Conservation (phyloP, 1,140 invertebrate genomes). For the Heliconius melpomene region DNA sequence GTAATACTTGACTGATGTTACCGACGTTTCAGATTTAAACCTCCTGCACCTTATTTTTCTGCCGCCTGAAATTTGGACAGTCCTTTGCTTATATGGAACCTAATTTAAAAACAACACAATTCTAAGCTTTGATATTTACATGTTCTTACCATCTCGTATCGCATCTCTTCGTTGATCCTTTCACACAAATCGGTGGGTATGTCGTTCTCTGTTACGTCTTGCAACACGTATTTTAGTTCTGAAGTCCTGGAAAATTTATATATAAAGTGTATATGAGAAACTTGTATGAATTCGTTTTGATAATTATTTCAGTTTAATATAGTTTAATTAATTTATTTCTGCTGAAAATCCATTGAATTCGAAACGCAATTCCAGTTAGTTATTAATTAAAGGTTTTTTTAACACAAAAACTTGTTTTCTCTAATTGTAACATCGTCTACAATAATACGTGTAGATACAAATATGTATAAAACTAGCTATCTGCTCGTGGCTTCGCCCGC, state of each 20-base stretch:
- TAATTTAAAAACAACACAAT: conserved; percentile 43
- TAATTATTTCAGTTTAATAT: too few relatives aligned
- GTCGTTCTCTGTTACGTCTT: conserved; percentile 93
- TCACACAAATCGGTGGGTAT: conserved; percentile 95
- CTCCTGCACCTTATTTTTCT: conserved; percentile 76
- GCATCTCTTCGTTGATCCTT: conserved; percentile 95
- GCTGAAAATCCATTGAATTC: too few relatives aligned
- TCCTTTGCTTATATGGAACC: conserved; percentile 45
- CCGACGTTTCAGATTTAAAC: conserved; percentile 72
- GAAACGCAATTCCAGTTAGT: too few relatives aligned
- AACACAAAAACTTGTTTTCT: too few relatives aligned
- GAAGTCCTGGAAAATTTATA: conserved; percentile 62
- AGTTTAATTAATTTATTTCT: too few relatives aligned
- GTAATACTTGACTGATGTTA: conserved; percentile 70
- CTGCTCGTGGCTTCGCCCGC: too few relatives aligned
- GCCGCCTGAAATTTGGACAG: conserved; percentile 67
- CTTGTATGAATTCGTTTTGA: too few relatives aligned
- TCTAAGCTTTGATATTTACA: conserved; percentile 70
- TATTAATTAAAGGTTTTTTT: too few relatives aligned
- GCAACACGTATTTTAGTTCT: conserved; percentile 73
- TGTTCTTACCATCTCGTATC: conserved; percentile 91
- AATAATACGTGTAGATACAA: too few relatives aligned
- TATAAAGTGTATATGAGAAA: neutral
- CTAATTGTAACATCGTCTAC: too few relatives aligned
- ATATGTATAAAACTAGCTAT: too few relatives aligned